Evolutionary conservation across 2,888 invertebrate species (phyloP), one percentile per base, ranked within the genome.

Genomic region (Pristionchus japonicus): DNA sequence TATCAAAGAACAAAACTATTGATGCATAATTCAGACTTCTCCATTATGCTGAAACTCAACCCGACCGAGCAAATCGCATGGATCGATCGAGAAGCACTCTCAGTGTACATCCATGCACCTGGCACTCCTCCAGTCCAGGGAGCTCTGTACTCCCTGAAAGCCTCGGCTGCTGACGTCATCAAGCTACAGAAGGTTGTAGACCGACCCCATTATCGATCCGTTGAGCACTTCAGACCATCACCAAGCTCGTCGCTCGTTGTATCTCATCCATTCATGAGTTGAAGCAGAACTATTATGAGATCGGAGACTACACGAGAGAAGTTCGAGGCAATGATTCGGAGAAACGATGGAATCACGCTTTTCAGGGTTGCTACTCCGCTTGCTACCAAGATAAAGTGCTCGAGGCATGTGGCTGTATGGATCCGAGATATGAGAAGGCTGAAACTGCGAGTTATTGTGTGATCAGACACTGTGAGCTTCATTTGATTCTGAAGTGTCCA

Each of bases 271-370:
- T 2, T 20, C 31, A 13, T 11, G 82, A 49, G 2, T 27, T 83
- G 3, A 83, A 83, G 31, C 82, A 83, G 34, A 83, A 7, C 15
- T 85, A 23, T 64, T 85, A 85, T 17, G 57, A 85, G 11, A n/a
- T 17, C 27, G 85, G 85, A 85, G 64, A 64, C 3, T 85, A 85
- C 64, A 85, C 85, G 4, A 85, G 52, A 4, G 64, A 85, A n/a
- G 85, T 64, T 15, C n/a, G 61, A 27, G n/a, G 23, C n/a, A 27
- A n/a, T n/a, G n/a, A n/a, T n/a, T n/a, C n/a, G n/a, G n/a, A n/a
- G n/a, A n/a, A n/a, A n/a, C n/a, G n/a, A n/a, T n/a, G n/a, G n/a
- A n/a, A n/a, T n/a, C n/a, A n/a, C n/a, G n/a, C n/a, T n/a, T n/a
- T n/a, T n/a, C n/a, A n/a, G n/a, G n/a, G n/a, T n/a, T n/a, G n/a